Conservation (phyloP, 2,113 vertebrate genomes). For the Festucalex cinctus region DNA sequence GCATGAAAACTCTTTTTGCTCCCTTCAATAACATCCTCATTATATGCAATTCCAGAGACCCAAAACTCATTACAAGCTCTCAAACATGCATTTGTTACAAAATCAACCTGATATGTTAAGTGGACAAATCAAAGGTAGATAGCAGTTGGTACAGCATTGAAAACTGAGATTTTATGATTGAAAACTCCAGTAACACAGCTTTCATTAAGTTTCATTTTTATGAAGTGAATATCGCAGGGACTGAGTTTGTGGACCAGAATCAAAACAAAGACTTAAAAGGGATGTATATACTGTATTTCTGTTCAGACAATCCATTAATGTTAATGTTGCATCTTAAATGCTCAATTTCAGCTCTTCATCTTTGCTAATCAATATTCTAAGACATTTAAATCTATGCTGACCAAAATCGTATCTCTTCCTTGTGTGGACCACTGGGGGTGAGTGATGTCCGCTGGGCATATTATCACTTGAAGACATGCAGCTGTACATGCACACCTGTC, state of each 20-base stretch:
- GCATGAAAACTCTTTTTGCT: conserved; percentile 3
- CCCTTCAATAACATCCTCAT: background rate
- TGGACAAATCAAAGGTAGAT: background rate
- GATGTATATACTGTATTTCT: background rate
- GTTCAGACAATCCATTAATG: too few species aligned
- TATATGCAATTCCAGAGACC: background rate
- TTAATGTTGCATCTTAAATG: background rate
- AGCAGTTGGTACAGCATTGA: background rate
- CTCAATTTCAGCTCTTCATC: background rate
- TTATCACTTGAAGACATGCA: background rate
- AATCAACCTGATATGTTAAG: background rate
- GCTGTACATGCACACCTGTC: conserved; percentile 8
- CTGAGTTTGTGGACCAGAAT: background rate
- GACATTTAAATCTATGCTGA: background rate
- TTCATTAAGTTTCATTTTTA: too few species aligned
- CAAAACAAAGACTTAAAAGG: background rate
- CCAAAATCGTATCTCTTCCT: background rate
- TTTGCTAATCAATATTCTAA: background rate
- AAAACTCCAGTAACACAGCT: too few species aligned
- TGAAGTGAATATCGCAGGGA: too few species aligned
- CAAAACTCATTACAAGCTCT: background rate
- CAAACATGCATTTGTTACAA: background rate
- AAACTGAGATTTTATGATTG: background rate
- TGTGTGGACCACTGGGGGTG: background rate
- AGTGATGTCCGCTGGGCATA: background rate